Evolutionary conservation across 2,888 invertebrate genomes (phyloP).

Genomic region (Pandemis corylana): DNA sequence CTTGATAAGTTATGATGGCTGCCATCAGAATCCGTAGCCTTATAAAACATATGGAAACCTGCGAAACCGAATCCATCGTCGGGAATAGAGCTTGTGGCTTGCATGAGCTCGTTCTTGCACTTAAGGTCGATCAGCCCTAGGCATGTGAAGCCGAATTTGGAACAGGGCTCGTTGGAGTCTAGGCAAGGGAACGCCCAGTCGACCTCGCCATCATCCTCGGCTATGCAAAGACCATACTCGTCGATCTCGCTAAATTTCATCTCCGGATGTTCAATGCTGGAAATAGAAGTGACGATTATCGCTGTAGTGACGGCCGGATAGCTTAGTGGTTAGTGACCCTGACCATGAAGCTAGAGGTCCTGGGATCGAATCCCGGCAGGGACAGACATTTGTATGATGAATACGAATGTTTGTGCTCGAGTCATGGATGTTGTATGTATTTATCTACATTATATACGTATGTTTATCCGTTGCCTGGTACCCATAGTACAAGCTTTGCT

Average conservation of each 20-base stretch:
- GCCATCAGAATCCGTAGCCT: slow-evolving; percentile 66
- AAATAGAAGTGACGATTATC: slow-evolving; percentile 44
- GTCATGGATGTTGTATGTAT: too few relatives aligned
- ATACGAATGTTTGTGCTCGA: too few relatives aligned
- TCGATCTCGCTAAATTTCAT: slow-evolving; percentile 86
- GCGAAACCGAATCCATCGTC: slow-evolving; percentile 63
- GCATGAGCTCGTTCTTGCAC: slow-evolving; percentile 59
- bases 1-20: slow-evolving; percentile 70
- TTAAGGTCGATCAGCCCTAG: slow-evolving; percentile 94
- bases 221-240: slow-evolving; percentile 95
- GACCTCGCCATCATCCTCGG: slow-evolving; percentile 98
- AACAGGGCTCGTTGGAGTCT: slow-evolving; percentile 94
- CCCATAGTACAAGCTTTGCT: too few relatives aligned
- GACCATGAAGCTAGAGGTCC: too few relatives aligned
- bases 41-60: slow-evolving; percentile 70
- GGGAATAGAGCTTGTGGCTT: slow-evolving; percentile 68
- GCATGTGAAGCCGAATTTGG: slow-evolving; percentile 96
- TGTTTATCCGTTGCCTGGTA: too few relatives aligned
- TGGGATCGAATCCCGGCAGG: too few relatives aligned
- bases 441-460: too few relatives aligned
- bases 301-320: too few relatives aligned
- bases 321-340: too few relatives aligned
- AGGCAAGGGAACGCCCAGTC: slow-evolving; percentile 97
- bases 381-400: too few relatives aligned
- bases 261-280: slow-evolving; percentile 87